These are phyloP conservation scores for Bubo blakistoni DNA, from an alignment of 2,113 vertebrate species.

Conservation along the genomic window DNA sequence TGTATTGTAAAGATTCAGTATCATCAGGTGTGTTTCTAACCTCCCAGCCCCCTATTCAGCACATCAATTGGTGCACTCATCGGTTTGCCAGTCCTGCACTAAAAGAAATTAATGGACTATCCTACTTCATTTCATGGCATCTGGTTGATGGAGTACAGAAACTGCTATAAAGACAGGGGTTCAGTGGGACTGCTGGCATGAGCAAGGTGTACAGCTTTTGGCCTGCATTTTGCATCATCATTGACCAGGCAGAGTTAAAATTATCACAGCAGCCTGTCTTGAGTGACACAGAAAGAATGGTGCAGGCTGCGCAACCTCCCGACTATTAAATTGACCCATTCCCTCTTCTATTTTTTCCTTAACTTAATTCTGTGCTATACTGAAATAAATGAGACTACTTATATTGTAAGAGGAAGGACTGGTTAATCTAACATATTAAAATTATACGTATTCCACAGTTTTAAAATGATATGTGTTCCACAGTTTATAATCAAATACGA, in stretches of 20 bases:
- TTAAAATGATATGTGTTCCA: conserved; percentile 2
- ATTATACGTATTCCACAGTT: not conserved
- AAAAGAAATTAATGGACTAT: conserved; percentile 39
- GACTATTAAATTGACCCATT: conserved; percentile 3
- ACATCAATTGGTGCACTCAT: not conserved
- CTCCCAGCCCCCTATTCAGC: not conserved
- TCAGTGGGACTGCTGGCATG: not conserved
- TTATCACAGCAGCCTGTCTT: not conserved
- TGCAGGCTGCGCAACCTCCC: not conserved
- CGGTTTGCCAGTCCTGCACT: not conserved
- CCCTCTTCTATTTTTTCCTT: not conserved
- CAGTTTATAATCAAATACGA: not conserved
- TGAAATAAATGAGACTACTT: conserved; percentile 18
- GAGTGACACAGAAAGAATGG: not conserved
- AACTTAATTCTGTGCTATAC: not conserved
- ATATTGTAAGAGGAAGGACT: not conserved
- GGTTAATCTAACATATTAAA: not conserved
- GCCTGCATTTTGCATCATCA: not conserved
- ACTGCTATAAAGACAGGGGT: not conserved
- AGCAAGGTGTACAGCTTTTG: not conserved
- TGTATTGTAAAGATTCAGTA: not conserved
- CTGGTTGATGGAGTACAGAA: not conserved
- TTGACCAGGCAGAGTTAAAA: conserved; percentile 13
- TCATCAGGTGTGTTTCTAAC: not conserved
- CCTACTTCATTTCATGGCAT: not conserved